phyloP scores from a whole-genome alignment of 2,888 invertebrate genomes.

The Pimpla rufipes region DNA sequence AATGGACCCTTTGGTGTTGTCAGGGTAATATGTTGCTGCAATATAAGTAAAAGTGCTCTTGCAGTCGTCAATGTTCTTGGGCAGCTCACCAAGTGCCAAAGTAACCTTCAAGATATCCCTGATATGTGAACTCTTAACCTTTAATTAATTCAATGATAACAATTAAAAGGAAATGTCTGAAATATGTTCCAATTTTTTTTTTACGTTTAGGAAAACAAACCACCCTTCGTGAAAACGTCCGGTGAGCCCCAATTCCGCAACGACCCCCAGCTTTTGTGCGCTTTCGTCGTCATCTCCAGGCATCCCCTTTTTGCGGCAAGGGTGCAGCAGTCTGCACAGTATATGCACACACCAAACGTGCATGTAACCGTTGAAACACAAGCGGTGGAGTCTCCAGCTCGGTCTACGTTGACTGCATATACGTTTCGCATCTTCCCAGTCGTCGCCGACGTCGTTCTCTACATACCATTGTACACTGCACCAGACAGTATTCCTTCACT shows the following conservation, averaged over 20 bases:
- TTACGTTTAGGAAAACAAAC: not conserved
- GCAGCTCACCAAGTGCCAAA: too few relatives aligned
- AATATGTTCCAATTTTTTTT: not conserved
- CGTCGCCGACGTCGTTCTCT: constrained; percentile 12
- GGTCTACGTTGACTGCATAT: not conserved
- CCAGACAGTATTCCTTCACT: constrained; percentile 45
- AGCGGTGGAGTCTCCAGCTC: constrained; percentile 22
- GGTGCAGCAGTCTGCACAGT: constrained; percentile 28
- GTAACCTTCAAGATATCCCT: too few relatives aligned
- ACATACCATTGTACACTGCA: constrained; percentile 27
- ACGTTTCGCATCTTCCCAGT: constrained; percentile 33
- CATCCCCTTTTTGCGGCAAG: constrained; percentile 30
- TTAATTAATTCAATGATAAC: not conserved
- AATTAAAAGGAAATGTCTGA: not conserved
- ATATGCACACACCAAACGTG: too few relatives aligned
- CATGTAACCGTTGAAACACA: constrained; percentile 26
- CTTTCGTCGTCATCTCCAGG: constrained; percentile 62
- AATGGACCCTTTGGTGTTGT: too few relatives aligned
- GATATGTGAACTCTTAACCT: too few relatives aligned
- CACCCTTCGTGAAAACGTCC: not conserved
- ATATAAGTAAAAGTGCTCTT: too few relatives aligned
- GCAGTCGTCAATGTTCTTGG: too few relatives aligned
- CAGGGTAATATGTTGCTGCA: too few relatives aligned
- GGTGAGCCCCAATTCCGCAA: too few relatives aligned
- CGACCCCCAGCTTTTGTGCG: constrained; percentile 43